These are phyloP conservation scores for Busseola fusca DNA, from an alignment of 2,888 invertebrate genomes.

Conservation along the genomic window DNA sequence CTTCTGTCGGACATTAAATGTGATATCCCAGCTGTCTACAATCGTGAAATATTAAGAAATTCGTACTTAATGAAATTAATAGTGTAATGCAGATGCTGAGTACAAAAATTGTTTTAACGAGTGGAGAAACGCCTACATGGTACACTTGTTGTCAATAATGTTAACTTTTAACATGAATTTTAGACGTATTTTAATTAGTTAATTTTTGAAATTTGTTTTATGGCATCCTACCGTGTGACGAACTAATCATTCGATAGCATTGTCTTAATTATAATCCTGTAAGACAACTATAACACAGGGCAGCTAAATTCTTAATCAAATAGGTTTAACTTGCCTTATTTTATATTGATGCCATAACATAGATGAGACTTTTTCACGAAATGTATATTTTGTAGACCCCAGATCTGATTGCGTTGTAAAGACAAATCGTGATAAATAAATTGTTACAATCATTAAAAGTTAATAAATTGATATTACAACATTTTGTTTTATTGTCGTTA, in stretches of 20 bases:
- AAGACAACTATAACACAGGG: conserved; percentile 1
- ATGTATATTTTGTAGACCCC: conserved; percentile 70
- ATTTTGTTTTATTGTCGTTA: conserved; percentile 30
- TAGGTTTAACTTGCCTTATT: conserved; percentile 20
- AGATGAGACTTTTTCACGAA: conserved; percentile 57
- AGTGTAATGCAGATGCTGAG: conserved; percentile 49
- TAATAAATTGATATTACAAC: conserved; percentile 78
- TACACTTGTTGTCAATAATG: conserved; percentile 50
- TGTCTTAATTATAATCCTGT: conserved; percentile 5
- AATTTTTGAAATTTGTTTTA: conserved; percentile 51
- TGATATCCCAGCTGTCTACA: conserved; percentile 36
- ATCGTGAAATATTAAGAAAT: conserved; percentile 41
- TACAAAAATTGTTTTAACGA: conserved; percentile 50
- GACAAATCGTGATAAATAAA: conserved; percentile 86
- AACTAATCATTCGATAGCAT: conserved; percentile 4
- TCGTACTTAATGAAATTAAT: conserved; percentile 60
- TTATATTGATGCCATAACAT: conserved; percentile 52
- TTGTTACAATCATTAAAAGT: conserved; percentile 82
- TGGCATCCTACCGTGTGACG: conserved; percentile 21
- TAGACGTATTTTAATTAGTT: conserved; percentile 55
- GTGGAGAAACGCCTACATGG: conserved; percentile 30
- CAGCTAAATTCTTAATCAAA: conserved; percentile 21
- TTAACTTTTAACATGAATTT: conserved; percentile 50
- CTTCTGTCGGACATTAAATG: background rate
- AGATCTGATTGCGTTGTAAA: conserved; percentile 84